phyloP scores from a whole-genome alignment of 1,140 invertebrate genomes.

The Riptortus pedestris region DNA sequence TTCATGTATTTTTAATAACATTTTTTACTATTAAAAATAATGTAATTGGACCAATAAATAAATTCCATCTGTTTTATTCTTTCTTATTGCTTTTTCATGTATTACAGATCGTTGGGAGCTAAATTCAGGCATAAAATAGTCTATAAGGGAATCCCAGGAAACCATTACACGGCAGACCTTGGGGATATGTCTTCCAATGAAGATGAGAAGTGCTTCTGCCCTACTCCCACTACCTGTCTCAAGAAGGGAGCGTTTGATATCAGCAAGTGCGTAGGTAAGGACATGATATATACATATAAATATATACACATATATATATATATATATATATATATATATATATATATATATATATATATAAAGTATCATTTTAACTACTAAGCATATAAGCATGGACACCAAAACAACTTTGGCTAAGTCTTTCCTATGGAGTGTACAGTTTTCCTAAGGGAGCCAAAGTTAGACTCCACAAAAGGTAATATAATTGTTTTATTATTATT shows the following conservation, averaged over 20 bases:
- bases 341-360: background rate
- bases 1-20: too few relatives aligned
- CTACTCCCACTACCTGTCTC: constrained; percentile 50
- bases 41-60: too few relatives aligned
- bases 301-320: background rate
- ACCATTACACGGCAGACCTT: constrained; percentile 54
- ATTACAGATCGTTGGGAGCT: constrained; percentile 45
- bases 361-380: background rate
- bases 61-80: too few relatives aligned
- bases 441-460: background rate
- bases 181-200: constrained; percentile 56
- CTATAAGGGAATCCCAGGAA: constrained; percentile 56
- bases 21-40: too few relatives aligned
- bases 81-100: too few relatives aligned
- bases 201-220: constrained; percentile 65
- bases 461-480: background rate
- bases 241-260: constrained; percentile 61
- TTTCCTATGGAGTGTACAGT: too few relatives aligned
- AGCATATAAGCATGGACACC: too few relatives aligned
- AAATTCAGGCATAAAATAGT: constrained; percentile 46
- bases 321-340: background rate
- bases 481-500: background rate
- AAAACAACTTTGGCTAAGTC: too few relatives aligned
- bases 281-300: too few relatives aligned
- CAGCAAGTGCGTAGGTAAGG: constrained; percentile 37